These are phyloP conservation scores for Pica pica DNA, from an alignment of 2,113 vertebrate genomes.

Conservation along the genomic window DNA sequence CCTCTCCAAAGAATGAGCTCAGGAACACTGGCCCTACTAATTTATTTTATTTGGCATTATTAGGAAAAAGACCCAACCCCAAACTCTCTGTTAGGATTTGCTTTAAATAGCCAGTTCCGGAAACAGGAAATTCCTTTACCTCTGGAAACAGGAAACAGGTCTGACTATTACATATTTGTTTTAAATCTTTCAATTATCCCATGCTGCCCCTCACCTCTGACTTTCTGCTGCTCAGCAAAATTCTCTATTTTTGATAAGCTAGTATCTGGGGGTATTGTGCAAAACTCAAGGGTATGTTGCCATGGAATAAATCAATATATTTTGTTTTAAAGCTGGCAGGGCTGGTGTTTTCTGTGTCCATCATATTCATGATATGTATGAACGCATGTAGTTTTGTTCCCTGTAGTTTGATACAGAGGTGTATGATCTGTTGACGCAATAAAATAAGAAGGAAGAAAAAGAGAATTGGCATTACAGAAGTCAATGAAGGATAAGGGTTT, in stretches of 20 bases:
- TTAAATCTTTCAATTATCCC: background rate
- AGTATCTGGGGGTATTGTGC: background rate
- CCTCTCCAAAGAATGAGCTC: background rate
- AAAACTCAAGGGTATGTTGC: background rate
- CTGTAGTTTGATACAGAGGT: background rate
- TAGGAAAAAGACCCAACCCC: background rate
- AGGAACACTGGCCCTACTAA: background rate
- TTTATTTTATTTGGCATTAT: conserved; percentile 45
- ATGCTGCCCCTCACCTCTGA: background rate
- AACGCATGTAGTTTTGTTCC: background rate
- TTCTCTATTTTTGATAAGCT: background rate
- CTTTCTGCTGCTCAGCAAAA: background rate
- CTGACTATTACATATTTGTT: background rate
- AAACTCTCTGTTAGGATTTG: background rate
- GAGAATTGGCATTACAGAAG: background rate
- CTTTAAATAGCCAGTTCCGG: conserved; percentile 45
- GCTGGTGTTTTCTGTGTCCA: background rate
- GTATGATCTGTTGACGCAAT: background rate
- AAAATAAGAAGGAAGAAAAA: background rate
- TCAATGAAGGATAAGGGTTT: background rate
- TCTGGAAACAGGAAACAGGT: conserved; percentile 41
- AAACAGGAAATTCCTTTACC: conserved; percentile 55
- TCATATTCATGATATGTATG: background rate
- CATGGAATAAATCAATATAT: background rate
- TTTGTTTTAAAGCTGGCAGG: background rate